These are phyloP conservation scores for Burhinus oedicnemus DNA, from an alignment of 2,113 vertebrate genomes.

Conservation along the genomic window DNA sequence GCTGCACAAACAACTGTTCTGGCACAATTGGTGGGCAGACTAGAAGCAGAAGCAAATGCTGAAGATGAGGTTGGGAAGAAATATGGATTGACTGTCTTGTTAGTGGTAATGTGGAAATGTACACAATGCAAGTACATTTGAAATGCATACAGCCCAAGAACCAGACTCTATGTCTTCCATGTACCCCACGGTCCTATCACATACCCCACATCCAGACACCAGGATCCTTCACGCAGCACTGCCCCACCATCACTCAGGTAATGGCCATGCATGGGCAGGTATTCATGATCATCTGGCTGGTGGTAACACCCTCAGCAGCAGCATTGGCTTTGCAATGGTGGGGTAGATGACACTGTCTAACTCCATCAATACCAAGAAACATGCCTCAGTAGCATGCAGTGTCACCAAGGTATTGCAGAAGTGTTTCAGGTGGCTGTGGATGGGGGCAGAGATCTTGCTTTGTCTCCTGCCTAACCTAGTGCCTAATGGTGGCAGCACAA, in stretches of 20 bases:
- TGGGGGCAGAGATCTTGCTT: background rate
- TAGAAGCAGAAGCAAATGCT: background rate
- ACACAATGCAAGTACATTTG: background rate
- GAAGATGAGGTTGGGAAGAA: background rate
- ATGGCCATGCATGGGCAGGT: background rate
- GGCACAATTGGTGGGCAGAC: background rate
- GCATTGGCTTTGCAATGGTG: accelerated
- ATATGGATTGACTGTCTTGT: background rate
- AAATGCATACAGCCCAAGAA: background rate
- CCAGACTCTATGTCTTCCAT: background rate
- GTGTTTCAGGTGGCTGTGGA: background rate
- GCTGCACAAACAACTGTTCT: background rate
- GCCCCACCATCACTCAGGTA: background rate
- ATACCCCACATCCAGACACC: background rate
- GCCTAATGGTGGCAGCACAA: background rate
- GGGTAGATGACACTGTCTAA: background rate
- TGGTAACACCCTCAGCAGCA: background rate
- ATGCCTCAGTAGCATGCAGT: background rate
- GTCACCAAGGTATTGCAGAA: background rate
- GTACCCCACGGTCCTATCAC: background rate
- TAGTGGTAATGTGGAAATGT: background rate
- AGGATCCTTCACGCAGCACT: accelerated
- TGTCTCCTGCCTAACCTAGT: background rate
- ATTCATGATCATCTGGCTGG: background rate
- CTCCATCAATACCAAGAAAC: background rate